Percentiles rank a stretch among this genome's conserved stretches.
Evolutionary conservation across 2,888 invertebrate species (phyloP).

Genomic region (Blastobasis adustella): DNA sequence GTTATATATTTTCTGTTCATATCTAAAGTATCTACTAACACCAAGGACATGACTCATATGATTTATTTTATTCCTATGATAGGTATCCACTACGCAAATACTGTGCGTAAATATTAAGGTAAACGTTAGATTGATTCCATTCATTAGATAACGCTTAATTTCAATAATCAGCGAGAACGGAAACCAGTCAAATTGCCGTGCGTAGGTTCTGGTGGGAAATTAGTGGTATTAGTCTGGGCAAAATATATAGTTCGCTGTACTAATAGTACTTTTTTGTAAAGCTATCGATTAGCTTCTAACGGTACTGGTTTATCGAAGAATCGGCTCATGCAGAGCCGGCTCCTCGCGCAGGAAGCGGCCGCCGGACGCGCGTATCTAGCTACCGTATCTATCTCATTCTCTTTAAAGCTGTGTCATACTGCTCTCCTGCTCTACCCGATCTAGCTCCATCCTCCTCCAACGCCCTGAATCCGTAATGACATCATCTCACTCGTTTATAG

Average conservation of each 20-base stretch:
- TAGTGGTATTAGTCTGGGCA: neutral
- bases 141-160: too few relatives aligned
- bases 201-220: neutral
- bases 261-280: neutral
- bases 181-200: neutral
- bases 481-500: conserved; percentile 33
- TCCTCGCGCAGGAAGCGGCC: conserved; percentile 50
- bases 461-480: conserved; percentile 25
- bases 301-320: neutral
- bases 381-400: conserved; percentile 62
- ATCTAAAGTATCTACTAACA: too few relatives aligned
- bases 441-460: conserved; percentile 34
- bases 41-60: too few relatives aligned
- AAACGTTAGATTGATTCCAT: too few relatives aligned
- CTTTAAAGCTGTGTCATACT: conserved; percentile 46
- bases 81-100: too few relatives aligned
- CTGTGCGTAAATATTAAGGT: too few relatives aligned
- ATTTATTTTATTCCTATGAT: too few relatives aligned
- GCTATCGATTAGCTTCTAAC: conserved; percentile 2
- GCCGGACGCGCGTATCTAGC: conserved; percentile 69
- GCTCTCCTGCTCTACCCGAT: conserved; percentile 39
- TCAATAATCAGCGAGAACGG: neutral
- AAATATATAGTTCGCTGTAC: neutral
- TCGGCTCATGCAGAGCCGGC: conserved; percentile 7
- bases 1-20: too few relatives aligned